Conservation (phyloP, 1,140 invertebrate genomes). For the Conopomorpha cramerella region DNA sequence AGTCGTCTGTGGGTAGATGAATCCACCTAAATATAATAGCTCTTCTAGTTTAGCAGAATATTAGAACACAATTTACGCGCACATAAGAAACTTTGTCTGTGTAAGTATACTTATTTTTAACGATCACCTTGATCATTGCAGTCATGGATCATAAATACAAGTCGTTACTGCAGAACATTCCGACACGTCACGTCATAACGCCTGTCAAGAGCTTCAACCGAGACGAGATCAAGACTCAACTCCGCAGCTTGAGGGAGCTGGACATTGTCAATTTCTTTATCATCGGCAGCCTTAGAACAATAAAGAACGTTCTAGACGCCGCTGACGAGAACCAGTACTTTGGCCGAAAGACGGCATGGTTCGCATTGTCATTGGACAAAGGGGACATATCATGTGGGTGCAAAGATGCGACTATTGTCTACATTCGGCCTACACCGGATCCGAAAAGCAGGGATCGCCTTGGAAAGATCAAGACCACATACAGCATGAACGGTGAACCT, state of each 20-base stretch:
- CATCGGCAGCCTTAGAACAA: constrained; percentile 70
- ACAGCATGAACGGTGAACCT: constrained; percentile 70
- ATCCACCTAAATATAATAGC: no score
- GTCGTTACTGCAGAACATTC: constrained; percentile 83
- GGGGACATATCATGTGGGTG: constrained; percentile 70
- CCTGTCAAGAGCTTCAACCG: constrained; percentile 58
- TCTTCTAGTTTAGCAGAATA: no score
- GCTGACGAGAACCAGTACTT: constrained; percentile 57
- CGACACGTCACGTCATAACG: constrained; percentile 83
- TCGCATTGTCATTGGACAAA: constrained; percentile 69
- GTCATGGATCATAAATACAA: constrained; percentile 94
- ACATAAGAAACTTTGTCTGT: background rate
- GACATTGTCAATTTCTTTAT: constrained; percentile 90
- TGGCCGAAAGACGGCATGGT: constrained; percentile 57
- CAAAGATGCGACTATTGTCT: constrained; percentile 72
- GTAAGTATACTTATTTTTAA: background rate
- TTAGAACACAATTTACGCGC: no score
- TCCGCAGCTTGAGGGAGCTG: constrained; percentile 73
- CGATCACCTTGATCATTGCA: constrained; percentile 29
- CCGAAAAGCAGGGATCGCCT: constrained; percentile 64
- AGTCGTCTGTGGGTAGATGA: no score
- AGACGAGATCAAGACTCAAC: constrained; percentile 65
- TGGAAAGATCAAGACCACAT: constrained; percentile 69
- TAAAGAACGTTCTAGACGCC: constrained; percentile 70
- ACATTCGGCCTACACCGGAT: constrained; percentile 67